Evolutionary conservation across 1,140 invertebrate species (phyloP).

Genomic region (Procambarus virginalis): DNA sequence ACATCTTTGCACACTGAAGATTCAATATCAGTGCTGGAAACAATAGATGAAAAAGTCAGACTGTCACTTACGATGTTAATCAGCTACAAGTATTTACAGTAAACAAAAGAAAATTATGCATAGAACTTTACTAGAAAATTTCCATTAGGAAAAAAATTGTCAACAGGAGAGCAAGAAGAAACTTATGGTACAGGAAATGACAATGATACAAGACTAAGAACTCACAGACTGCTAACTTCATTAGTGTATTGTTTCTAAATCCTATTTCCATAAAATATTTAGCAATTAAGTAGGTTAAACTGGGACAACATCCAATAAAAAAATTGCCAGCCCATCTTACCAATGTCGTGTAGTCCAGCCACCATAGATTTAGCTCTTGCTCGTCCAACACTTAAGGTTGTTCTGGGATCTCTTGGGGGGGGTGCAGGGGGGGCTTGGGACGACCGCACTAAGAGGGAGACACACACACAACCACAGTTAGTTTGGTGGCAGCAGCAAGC

Average conservation of each 20-base stretch:
- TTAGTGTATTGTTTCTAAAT: not conserved
- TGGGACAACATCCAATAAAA: slow-evolving; percentile 17
- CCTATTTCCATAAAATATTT: not conserved
- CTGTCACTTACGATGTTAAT: too few species aligned
- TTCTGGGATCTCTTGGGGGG: slow-evolving; percentile 92
- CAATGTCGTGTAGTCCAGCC: slow-evolving; percentile 79
- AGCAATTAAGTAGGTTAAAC: not conserved
- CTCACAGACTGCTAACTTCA: not conserved
- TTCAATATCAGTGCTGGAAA: too few species aligned
- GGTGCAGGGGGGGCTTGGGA: slow-evolving; percentile 83
- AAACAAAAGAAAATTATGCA: too few species aligned
- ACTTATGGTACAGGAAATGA: not conserved
- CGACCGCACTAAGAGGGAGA: slow-evolving; percentile 53
- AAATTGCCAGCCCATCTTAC: slow-evolving; percentile 36
- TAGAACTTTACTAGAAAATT: too few species aligned
- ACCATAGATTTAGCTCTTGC: slow-evolving; percentile 93
- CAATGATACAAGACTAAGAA: not conserved
- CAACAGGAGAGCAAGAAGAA: not conserved
- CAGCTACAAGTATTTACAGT: too few species aligned
- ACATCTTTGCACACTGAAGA: too few species aligned
- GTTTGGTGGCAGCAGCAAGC: slow-evolving; percentile 40
- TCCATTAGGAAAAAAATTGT: not conserved
- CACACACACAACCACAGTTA: slow-evolving; percentile 44
- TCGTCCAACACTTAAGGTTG: slow-evolving; percentile 92
- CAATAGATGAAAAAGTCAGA: too few species aligned